Conservation (phyloP, 1,140 invertebrate genomes). For the Caenorhabditis inopinata region DNA sequence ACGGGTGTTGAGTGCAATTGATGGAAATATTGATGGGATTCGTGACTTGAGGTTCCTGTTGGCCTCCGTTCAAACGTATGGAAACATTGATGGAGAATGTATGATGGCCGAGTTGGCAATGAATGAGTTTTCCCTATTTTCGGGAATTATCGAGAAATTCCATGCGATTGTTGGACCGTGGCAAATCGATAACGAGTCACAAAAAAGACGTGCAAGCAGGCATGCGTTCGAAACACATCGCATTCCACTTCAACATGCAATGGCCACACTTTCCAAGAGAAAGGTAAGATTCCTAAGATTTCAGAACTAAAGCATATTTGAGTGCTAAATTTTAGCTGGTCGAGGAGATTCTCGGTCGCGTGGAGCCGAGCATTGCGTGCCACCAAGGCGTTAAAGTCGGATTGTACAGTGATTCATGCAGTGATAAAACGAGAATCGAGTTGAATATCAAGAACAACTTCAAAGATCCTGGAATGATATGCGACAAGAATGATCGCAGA, state of each 20-base stretch:
- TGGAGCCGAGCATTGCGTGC: conserved; percentile 41
- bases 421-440: conserved; percentile 19
- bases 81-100: conserved; percentile 42
- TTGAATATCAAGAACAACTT: conserved; percentile 36
- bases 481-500: conserved; percentile 35
- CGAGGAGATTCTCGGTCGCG: conserved; percentile 41
- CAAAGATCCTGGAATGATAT: conserved; percentile 34
- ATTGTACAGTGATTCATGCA: conserved; percentile 38
- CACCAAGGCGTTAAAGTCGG: conserved; percentile 43
- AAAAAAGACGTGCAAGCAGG: conserved; percentile 37
- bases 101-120: conserved; percentile 45
- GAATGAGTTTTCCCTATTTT: conserved; percentile 40
- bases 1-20: neutral
- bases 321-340: conserved; percentile 27
- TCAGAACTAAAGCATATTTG: too few relatives aligned
- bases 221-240: conserved; percentile 48
- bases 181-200: conserved; percentile 38
- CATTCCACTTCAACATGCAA: conserved; percentile 38
- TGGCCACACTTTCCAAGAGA: neutral
- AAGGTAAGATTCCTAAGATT: neutral
- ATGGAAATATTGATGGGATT: conserved; percentile 13
- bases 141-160: conserved; percentile 44
- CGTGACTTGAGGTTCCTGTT: conserved; percentile 40
- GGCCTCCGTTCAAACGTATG: conserved; percentile 47
- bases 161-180: conserved; percentile 46